Evolutionary conservation across 2,888 invertebrate species (phyloP).

Genomic region (Caradrina clavipalpis): DNA sequence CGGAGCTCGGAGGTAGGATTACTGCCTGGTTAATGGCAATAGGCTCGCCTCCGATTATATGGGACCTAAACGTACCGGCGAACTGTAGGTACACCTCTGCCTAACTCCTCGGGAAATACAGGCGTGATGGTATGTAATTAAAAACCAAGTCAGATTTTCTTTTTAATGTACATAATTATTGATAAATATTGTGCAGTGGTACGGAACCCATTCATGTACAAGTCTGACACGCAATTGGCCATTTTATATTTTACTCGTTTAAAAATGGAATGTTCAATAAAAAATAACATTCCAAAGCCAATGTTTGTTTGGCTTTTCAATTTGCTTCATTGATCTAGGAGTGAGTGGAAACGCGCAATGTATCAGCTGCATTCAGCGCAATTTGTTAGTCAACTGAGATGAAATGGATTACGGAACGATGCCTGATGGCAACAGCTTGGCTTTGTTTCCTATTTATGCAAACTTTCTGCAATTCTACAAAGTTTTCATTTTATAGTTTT

Average conservation of each 20-base stretch:
- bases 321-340: conserved; percentile 11
- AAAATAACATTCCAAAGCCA: not conserved
- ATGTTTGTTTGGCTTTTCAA: conserved; percentile 7
- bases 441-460: conserved; percentile 36
- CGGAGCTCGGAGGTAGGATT: too few species aligned
- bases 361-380: conserved; percentile 31
- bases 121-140: too few species aligned
- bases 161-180: too few species aligned
- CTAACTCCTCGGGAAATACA: too few species aligned
- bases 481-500: not conserved
- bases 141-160: too few species aligned
- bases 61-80: too few species aligned
- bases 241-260: not conserved
- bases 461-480: conserved; percentile 2
- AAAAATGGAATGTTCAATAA: conserved; percentile 17
- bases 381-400: conserved; percentile 38
- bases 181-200: too few species aligned
- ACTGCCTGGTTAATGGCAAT: too few species aligned
- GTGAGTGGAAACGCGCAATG: conserved; percentile 1
- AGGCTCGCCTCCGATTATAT: too few species aligned
- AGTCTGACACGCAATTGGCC: too few species aligned
- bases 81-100: too few species aligned
- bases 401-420: conserved; percentile 34
- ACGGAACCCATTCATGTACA: too few species aligned
- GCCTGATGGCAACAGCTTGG: conserved; percentile 21